Percentiles rank a stretch among this genome's conserved stretches.
These are phyloP conservation scores for Hemicentrotus pulcherrimus DNA, from an alignment of 35 echinoderm and acorn worm genomes.

Conservation along the genomic window DNA sequence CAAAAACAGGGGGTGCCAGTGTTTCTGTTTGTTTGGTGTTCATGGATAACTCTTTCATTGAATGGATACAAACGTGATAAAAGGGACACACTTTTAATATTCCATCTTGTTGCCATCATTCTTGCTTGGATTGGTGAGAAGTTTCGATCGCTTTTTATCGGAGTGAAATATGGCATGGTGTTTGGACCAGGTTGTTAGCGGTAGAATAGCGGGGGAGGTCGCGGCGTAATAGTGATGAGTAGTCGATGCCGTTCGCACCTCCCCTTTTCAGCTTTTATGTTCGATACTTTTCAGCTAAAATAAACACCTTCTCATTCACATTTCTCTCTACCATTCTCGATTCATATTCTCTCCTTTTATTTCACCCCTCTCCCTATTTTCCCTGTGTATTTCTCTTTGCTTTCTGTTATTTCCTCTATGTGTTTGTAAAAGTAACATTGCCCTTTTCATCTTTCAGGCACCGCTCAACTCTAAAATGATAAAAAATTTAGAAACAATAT, in stretches of 20 bases:
- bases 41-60: neutral
- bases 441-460: neutral
- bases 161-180: neutral
- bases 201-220: slow-evolving; percentile 23
- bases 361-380: neutral
- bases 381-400: too few species aligned
- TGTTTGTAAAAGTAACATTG: neutral
- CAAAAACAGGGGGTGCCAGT: neutral
- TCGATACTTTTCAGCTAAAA: neutral
- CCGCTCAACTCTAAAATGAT: neutral
- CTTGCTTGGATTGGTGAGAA: neutral
- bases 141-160: neutral
- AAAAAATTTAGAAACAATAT: neutral
- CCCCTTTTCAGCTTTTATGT: neutral
- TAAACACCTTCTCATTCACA: neutral
- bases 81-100: neutral
- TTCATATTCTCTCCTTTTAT: neutral
- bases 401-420: neutral
- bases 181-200: neutral
- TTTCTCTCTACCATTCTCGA: neutral
- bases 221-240: slow-evolving; percentile 11
- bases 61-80: neutral
- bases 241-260: neutral
- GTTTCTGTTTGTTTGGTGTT: neutral
- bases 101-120: neutral